A percentile compares a stretch with the other conserved stretches of the same genome.
Evolutionary conservation across 2,113 vertebrate genomes (phyloP).

Genomic region (Picathartes gymnocephalus): DNA sequence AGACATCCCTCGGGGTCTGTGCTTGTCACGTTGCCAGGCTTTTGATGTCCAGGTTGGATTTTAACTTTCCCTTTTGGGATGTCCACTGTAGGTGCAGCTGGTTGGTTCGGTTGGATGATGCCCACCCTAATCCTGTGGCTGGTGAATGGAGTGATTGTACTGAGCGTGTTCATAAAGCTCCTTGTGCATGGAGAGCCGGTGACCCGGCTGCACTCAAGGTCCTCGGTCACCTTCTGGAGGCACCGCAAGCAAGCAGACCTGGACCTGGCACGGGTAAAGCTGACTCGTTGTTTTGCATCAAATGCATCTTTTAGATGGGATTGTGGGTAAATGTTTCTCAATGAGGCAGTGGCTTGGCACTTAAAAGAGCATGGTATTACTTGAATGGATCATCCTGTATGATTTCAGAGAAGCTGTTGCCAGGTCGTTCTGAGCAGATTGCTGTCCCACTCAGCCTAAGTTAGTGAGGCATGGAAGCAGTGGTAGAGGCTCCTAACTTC

Average conservation of each 20-base stretch:
- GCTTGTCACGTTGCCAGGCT: background rate
- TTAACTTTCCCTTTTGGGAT: background rate
- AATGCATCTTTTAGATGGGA: background rate
- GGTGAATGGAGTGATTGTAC: slow-evolving; percentile 88
- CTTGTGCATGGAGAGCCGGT: slow-evolving; percentile 93
- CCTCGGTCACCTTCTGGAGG: slow-evolving; percentile 93
- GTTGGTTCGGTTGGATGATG: slow-evolving; percentile 92
- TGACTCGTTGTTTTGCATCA: background rate
- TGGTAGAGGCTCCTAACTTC: background rate
- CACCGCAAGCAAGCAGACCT: slow-evolving; percentile 95
- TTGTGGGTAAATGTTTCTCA: background rate
- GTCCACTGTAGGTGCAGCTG: slow-evolving; percentile 53
- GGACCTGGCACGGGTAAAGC: slow-evolving; percentile 84
- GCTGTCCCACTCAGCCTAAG: background rate
- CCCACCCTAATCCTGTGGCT: slow-evolving; percentile 93
- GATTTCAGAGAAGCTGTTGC: background rate
- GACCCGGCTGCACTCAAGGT: slow-evolving; percentile 89
- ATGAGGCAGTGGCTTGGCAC: background rate
- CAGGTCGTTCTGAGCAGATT: background rate
- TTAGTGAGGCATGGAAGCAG: background rate
- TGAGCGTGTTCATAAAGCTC: slow-evolving; percentile 92
- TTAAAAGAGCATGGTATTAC: background rate
- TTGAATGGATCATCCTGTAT: background rate
- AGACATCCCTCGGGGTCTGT: background rate
- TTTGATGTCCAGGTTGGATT: background rate